phyloP scores from a whole-genome alignment of 37 sponge, comb jelly and placozoan species.

The Spongilla lacustris region DNA sequence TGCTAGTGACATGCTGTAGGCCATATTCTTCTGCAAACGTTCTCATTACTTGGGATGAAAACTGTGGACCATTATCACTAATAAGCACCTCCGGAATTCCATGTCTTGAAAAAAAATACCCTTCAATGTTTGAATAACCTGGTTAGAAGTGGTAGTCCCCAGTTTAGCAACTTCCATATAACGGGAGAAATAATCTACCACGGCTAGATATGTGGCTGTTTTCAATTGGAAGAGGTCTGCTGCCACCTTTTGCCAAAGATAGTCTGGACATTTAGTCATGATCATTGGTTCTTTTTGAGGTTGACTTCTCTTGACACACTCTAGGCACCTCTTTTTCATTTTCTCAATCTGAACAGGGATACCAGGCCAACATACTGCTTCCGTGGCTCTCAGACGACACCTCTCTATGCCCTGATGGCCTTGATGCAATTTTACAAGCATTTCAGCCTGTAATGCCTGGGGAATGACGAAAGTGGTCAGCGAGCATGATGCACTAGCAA shows the following conservation, averaged over 20 bases:
- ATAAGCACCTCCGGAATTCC: constrained; percentile 3
- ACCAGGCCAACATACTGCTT: constrained; percentile 68
- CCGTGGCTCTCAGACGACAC: constrained; percentile 14
- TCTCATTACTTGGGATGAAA: constrained; percentile 1
- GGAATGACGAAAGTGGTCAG: constrained; percentile 26
- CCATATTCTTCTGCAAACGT: not conserved
- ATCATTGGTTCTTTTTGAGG: constrained; percentile 33
- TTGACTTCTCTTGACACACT: constrained; percentile 6
- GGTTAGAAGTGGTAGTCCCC: not conserved
- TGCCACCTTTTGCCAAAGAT: constrained; percentile 4
- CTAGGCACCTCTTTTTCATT: constrained; percentile 19
- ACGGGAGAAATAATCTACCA: constrained; percentile 13
- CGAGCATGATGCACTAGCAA: not conserved
- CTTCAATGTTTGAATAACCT: not conserved
- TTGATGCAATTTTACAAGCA: constrained; percentile 31
- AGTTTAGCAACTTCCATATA: constrained; percentile 3
- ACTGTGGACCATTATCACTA: not conserved
- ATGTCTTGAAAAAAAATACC: constrained; percentile 15
- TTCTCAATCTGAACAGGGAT: constrained; percentile 34
- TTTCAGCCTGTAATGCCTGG: constrained; percentile 12
- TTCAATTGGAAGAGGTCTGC: constrained; percentile 9
- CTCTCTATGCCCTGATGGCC: constrained; percentile 60
- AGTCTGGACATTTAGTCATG: constrained; percentile 10
- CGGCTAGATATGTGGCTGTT: not conserved
- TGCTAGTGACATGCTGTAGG: constrained; percentile 31